Percentiles rank a stretch among this genome's conserved stretches.
Conservation (phyloP, 2,113 vertebrate species). For the Isichthys henryi region DNA sequence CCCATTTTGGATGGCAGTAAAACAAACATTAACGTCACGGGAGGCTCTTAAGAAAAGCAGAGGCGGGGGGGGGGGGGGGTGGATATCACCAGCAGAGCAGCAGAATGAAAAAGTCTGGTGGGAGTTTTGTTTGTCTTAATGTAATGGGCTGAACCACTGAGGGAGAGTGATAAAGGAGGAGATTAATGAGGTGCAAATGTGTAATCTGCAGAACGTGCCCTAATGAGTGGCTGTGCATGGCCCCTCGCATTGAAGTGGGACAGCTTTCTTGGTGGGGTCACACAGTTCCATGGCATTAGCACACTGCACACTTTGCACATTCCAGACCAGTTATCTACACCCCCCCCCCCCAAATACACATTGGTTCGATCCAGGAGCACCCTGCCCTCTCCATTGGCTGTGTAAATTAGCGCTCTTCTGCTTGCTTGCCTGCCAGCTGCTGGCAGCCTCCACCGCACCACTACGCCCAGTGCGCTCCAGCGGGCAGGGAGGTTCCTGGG, state of each 20-base stretch:
- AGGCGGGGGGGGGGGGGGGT: neutral
- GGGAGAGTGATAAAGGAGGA: conserved; percentile 40
- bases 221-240: neutral
- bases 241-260: conserved; percentile 23
- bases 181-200: conserved; percentile 40
- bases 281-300: conserved; percentile 19
- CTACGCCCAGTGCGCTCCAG: conserved; percentile 59
- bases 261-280: conserved; percentile 31
- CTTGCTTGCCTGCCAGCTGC: conserved; percentile 39
- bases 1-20: neutral
- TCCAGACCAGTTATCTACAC: conserved; percentile 17
- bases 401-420: conserved; percentile 49
- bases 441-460: conserved; percentile 38
- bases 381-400: conserved; percentile 29
- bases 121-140: conserved; percentile 25
- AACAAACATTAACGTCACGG: neutral
- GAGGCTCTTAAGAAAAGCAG: neutral
- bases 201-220: conserved; percentile 25
- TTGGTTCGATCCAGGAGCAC: neutral
- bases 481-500: conserved; percentile 53
- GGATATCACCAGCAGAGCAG: neutral
- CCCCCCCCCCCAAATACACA: conserved; percentile 28
- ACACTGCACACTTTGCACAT: conserved; percentile 43
- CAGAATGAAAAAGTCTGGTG: neutral
- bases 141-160: conserved; percentile 24